These are phyloP conservation scores for Actenoides hombroni DNA, from an alignment of 2,113 vertebrate genomes.

Conservation along the genomic window DNA sequence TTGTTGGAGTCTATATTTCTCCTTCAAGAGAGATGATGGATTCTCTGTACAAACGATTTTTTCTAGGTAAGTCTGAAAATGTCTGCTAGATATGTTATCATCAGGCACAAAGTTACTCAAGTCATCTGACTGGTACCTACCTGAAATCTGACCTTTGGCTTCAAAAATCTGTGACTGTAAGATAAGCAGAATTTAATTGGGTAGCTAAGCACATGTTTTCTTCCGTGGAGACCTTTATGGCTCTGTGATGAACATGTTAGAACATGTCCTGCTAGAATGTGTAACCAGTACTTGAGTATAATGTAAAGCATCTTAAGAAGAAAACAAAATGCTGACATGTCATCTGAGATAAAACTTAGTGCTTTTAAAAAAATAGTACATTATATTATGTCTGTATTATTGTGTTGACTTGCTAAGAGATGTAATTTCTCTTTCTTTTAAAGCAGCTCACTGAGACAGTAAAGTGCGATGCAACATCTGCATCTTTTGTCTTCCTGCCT, in stretches of 20 bases:
- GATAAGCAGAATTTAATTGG: not conserved
- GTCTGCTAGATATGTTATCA: not conserved
- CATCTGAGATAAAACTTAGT: not conserved
- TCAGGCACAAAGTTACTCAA: not conserved
- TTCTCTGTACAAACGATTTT: not conserved
- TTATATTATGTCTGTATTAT: not conserved
- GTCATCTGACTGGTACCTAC: not conserved
- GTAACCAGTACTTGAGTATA: not conserved
- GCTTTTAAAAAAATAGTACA: not conserved
- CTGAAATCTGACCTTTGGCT: not conserved
- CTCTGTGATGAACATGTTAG: not conserved
- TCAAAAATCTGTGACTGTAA: not conserved
- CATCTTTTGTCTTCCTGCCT: not conserved
- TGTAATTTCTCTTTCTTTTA: not conserved
- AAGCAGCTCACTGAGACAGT: not conserved
- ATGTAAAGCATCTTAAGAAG: not conserved
- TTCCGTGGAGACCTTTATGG: not conserved
- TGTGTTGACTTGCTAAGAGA: not conserved
- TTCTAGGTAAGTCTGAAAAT: not conserved
- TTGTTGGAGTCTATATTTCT: not conserved
- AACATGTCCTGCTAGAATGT: not conserved
- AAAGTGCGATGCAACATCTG: not conserved
- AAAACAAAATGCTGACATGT: not conserved
- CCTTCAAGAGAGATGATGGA: not conserved
- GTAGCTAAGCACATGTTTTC: not conserved